Evolutionary conservation across 2,888 invertebrate genomes (phyloP).

Genomic region (Polymixis flavicincta): DNA sequence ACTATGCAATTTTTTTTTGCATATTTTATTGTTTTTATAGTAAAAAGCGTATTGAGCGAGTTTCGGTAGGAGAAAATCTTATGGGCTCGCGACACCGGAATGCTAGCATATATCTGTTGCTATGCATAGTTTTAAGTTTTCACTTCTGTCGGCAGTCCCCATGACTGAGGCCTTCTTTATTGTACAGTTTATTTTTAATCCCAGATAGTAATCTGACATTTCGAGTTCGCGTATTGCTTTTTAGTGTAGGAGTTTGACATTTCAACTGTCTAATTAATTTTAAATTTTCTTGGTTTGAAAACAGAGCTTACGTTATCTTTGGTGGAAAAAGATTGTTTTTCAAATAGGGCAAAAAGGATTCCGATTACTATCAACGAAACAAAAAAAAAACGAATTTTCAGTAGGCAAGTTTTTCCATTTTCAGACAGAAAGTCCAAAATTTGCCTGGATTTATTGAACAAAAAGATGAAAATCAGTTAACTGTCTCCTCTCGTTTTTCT

Average conservation of each 20-base stretch:
- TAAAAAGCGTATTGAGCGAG: background rate
- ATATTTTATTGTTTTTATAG: background rate
- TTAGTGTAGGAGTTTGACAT: too few species aligned
- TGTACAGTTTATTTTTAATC: too few species aligned
- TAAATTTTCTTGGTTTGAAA: background rate
- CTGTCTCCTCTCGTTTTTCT: background rate
- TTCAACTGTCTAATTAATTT: too few species aligned
- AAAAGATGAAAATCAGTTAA: background rate
- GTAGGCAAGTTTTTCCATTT: background rate
- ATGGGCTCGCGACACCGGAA: background rate
- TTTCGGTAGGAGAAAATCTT: too few species aligned
- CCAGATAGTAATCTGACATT: too few species aligned
- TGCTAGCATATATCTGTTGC: background rate
- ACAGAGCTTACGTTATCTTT: too few species aligned
- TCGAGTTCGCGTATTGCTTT: too few species aligned
- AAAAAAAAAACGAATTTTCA: background rate
- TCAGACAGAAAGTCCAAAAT: background rate
- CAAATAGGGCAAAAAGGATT: background rate
- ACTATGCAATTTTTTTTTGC: slow-evolving; percentile 30
- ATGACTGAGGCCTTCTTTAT: background rate
- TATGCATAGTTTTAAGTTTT: background rate
- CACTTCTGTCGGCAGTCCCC: background rate
- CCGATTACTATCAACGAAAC: background rate
- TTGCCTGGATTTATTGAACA: background rate
- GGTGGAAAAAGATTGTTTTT: background rate